phyloP scores from a whole-genome alignment of 2,888 invertebrate species.

The Zele albiditarsus region DNA sequence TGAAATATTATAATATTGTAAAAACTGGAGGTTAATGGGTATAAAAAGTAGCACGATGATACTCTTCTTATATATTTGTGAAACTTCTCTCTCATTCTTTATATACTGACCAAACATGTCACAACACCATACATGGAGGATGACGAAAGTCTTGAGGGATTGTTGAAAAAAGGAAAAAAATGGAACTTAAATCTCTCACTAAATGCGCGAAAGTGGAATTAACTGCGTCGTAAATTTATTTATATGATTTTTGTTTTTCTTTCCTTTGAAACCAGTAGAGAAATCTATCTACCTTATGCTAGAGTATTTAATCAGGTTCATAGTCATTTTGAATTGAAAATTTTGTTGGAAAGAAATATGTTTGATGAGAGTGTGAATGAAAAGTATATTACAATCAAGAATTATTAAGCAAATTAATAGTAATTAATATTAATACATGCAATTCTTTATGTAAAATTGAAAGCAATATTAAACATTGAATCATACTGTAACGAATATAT shows the following conservation, averaged over 20 bases:
- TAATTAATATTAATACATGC: no score
- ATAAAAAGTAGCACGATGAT: neutral
- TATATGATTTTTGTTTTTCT: conserved; percentile 25
- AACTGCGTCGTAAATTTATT: conserved; percentile 55
- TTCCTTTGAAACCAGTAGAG: neutral
- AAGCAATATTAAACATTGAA: no score
- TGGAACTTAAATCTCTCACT: neutral
- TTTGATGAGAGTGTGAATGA: no score
- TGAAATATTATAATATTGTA: neutral
- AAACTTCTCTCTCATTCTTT: neutral
- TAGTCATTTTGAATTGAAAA: neutral
- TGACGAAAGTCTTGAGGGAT: conserved; percentile 29
- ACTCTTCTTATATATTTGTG: neutral
- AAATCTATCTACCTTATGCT: conserved; percentile 20
- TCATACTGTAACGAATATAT: no score
- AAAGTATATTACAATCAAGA: no score
- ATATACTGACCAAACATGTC: conserved; percentile 17
- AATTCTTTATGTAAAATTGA: no score
- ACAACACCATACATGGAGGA: neutral
- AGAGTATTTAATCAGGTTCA: neutral
- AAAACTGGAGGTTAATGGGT: neutral
- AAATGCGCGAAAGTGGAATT: conserved; percentile 56
- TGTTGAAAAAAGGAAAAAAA: conserved; percentile 9
- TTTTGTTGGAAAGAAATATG: neutral
- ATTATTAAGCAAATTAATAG: no score